These are phyloP conservation scores for Abramis brama DNA, from an alignment of 2,113 vertebrate genomes.

Conservation along the genomic window DNA sequence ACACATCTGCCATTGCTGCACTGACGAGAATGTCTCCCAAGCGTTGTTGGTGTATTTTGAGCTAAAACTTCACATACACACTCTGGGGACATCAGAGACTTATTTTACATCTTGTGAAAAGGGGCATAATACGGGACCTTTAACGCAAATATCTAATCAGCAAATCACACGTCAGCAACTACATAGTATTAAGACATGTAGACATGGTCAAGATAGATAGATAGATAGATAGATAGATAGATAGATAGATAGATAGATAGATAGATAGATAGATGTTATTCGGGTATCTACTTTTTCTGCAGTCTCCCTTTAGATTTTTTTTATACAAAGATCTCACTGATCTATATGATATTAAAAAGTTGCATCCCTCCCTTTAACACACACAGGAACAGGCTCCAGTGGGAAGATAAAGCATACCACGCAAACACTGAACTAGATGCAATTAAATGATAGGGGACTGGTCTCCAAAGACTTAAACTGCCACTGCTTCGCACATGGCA, in stretches of 20 bases:
- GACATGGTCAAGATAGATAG: background rate
- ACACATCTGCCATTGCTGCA: too few relatives aligned
- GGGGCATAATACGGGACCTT: too few relatives aligned
- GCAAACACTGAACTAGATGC: slow-evolving; percentile 59
- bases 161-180: too few relatives aligned
- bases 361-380: slow-evolving; percentile 39
- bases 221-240: background rate
- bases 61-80: too few relatives aligned
- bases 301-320: slow-evolving; percentile 8
- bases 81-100: too few relatives aligned
- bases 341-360: slow-evolving; percentile 34
- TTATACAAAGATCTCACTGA: slow-evolving; percentile 27
- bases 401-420: slow-evolving; percentile 55
- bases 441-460: slow-evolving; percentile 63
- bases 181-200: too few relatives aligned
- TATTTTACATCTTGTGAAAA: too few relatives aligned
- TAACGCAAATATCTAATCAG: too few relatives aligned
- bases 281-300: background rate
- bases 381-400: slow-evolving; percentile 43
- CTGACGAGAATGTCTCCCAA: too few relatives aligned
- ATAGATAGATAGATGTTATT: background rate
- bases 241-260: slow-evolving; percentile 8
- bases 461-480: slow-evolving; percentile 56
- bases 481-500: slow-evolving; percentile 43
- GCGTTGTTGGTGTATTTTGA: too few relatives aligned